Conservation (phyloP, 2,888 invertebrate species). For the Nymphalis c-album region DNA sequence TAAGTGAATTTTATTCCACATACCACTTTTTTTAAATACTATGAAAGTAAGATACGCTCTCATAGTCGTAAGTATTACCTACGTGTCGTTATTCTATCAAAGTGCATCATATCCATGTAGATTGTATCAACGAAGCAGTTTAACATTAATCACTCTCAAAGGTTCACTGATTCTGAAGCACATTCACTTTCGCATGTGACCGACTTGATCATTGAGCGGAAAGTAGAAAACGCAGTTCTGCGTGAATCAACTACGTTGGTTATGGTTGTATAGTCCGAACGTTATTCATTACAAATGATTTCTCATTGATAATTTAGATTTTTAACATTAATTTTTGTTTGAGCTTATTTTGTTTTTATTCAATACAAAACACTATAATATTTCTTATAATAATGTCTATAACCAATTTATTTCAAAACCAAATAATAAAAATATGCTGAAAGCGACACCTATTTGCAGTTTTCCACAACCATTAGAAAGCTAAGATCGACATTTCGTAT, state of each 20-base stretch:
- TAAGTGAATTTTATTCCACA: no score
- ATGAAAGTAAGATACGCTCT: no score
- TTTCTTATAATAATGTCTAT: not conserved
- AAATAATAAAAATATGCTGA: not conserved
- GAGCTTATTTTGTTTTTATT: not conserved
- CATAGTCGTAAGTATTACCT: no score
- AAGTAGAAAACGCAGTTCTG: conserved; percentile 12
- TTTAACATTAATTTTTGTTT: no score
- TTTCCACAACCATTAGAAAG: conserved; percentile 3
- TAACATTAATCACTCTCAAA: not conserved
- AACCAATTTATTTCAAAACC: not conserved
- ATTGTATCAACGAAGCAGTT: not conserved
- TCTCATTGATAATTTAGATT: no score
- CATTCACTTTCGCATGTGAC: conserved; percentile 16
- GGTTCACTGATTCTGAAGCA: conserved; percentile 13
- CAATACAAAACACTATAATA: not conserved
- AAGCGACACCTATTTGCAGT: conserved; percentile 33
- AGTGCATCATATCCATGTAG: no score
- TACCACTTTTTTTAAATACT: no score
- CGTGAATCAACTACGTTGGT: not conserved
- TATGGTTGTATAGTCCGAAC: not conserved
- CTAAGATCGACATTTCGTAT: conserved; percentile 10
- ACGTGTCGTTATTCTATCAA: no score
- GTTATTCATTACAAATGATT: no score
- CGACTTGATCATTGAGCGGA: conserved; percentile 13